phyloP scores from a whole-genome alignment of 2,888 invertebrate species.

The Amiota communis region DNA sequence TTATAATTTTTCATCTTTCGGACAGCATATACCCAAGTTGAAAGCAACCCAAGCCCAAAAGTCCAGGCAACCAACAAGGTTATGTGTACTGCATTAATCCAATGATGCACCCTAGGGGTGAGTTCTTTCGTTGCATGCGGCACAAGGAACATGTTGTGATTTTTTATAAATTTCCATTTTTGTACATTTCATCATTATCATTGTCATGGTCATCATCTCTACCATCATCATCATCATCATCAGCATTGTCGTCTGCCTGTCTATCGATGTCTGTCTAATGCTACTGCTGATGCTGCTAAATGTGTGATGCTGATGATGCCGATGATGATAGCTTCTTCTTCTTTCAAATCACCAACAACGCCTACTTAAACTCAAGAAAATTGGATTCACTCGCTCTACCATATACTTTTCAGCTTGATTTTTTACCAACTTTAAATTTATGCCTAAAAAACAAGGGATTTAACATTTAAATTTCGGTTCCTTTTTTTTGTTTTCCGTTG shows the following conservation, averaged over 20 bases:
- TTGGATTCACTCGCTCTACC: no score
- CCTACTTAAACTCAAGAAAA: no score
- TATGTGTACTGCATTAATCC: background rate
- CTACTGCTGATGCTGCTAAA: no score
- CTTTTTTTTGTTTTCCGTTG: no score
- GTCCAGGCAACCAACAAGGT: background rate
- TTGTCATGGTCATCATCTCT: background rate
- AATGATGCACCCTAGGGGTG: slow-evolving; percentile 18
- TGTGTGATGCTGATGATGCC: no score
- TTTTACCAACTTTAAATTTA: no score
- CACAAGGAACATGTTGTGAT: slow-evolving; percentile 20
- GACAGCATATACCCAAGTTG: slow-evolving; percentile 6
- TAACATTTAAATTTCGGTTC: no score
- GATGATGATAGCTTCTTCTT: no score
- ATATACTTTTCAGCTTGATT: no score
- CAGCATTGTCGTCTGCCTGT: background rate
- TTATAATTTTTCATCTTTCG: slow-evolving; percentile 61
- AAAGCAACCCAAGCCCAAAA: background rate
- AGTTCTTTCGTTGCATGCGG: slow-evolving; percentile 19
- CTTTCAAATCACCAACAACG: no score
- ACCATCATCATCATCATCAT: background rate
- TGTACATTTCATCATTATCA: background rate
- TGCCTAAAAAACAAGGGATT: no score
- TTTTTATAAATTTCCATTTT: slow-evolving; percentile 8
- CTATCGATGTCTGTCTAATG: no score